phyloP scores from a whole-genome alignment of 2,113 vertebrate genomes.

The Ameiurus melas region DNA sequence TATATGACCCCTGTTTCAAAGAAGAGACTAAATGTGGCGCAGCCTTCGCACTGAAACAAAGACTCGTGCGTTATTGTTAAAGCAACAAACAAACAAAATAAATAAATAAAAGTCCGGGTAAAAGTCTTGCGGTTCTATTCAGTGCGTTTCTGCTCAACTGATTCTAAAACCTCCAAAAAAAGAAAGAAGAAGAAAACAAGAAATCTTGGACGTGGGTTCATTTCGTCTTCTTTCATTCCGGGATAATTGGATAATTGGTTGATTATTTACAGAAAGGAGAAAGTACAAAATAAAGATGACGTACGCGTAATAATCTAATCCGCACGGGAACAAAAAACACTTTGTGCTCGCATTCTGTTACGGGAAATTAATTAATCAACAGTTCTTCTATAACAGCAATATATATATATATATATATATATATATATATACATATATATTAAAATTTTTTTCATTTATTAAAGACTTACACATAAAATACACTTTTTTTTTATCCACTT shows the following conservation, averaged over 20 bases:
- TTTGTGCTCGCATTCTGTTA: background rate
- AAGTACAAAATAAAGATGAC: background rate
- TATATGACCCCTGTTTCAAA: background rate
- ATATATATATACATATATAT: no score
- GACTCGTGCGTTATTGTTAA: background rate
- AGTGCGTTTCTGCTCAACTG: background rate
- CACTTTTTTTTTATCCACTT: background rate
- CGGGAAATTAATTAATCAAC: background rate
- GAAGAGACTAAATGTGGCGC: background rate
- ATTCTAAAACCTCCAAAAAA: background rate
- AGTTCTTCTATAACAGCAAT: background rate
- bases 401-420: no score
- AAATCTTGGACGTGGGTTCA: background rate
- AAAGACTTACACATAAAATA: no score
- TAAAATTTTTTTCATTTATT: no score
- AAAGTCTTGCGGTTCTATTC: background rate
- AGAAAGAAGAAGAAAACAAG: no score
- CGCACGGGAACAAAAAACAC: background rate
- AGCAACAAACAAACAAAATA: background rate
- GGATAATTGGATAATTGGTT: background rate
- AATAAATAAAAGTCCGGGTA: background rate
- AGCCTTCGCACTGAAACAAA: background rate
- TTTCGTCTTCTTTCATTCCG: no score
- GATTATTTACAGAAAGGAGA: background rate
- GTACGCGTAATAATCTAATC: background rate